Evolutionary conservation across 2,113 vertebrate species (phyloP).

Genomic region (Ailuropoda melanoleuca): DNA sequence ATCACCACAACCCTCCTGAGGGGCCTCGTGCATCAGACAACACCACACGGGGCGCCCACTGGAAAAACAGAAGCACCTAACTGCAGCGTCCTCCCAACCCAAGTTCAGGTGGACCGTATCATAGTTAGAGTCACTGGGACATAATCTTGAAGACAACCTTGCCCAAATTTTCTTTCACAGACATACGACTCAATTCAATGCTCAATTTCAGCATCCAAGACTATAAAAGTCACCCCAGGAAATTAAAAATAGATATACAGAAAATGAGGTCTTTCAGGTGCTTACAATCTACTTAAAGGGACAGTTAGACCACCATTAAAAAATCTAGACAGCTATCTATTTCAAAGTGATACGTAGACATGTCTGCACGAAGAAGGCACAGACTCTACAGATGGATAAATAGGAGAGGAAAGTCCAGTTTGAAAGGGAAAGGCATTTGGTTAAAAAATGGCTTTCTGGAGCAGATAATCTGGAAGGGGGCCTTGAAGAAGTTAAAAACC

Average conservation of each 20-base stretch:
- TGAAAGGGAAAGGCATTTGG: fast-evolving
- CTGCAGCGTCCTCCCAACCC: fast-evolving
- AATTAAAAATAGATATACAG: neutral
- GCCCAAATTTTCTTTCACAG: neutral
- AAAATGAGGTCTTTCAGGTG: neutral
- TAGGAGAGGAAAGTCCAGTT: neutral
- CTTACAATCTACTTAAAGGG: neutral
- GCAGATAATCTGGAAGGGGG: neutral
- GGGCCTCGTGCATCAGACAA: fast-evolving
- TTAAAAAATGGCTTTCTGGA: neutral
- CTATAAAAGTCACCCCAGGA: neutral
- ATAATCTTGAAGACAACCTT: neutral
- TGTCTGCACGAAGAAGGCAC: neutral
- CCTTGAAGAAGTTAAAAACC: neutral
- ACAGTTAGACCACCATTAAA: neutral
- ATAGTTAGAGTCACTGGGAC: neutral
- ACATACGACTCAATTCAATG: neutral
- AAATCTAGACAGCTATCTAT: neutral
- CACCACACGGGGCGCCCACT: neutral
- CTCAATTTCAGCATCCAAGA: neutral
- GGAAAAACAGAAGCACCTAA: neutral
- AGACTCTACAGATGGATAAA: neutral
- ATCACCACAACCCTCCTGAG: neutral
- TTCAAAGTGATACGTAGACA: neutral
- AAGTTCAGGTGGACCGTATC: neutral